A percentile compares a stretch with the other conserved stretches of the same genome.
phyloP scores from a whole-genome alignment of 2,888 invertebrate species.

The Unio delphinus region DNA sequence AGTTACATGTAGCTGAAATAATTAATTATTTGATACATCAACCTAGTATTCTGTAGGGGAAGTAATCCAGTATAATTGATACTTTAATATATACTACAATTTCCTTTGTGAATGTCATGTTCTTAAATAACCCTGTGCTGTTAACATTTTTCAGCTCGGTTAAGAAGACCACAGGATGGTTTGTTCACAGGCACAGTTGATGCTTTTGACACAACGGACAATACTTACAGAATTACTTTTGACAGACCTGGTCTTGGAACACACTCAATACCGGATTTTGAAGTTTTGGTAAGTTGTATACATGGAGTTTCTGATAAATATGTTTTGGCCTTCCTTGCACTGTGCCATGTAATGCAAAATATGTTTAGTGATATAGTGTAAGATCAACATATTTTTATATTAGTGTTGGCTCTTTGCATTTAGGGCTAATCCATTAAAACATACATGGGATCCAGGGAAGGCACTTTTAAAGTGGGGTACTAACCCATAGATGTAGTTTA shows the following conservation, averaged over 20 bases:
- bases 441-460: no score
- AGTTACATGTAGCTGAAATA: not conserved
- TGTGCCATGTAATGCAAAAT: not conserved
- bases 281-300: slow-evolving; percentile 80
- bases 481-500: no score
- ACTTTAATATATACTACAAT: not conserved
- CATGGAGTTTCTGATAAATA: not conserved
- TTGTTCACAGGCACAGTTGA: slow-evolving; percentile 94
- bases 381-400: no score
- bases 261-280: slow-evolving; percentile 96
- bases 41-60: not conserved
- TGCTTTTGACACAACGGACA: slow-evolving; percentile 94
- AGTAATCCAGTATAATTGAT: not conserved
- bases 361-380: not conserved
- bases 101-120: not conserved
- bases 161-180: slow-evolving; percentile 94
- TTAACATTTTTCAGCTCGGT: slow-evolving; percentile 80
- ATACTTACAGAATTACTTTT: slow-evolving; percentile 94
- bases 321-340: not conserved
- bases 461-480: no score
- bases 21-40: not conserved
- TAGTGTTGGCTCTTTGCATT: no score
- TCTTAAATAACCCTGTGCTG: not conserved
- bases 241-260: slow-evolving; percentile 93
- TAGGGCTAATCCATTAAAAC: no score